phyloP scores from a whole-genome alignment of 2,888 invertebrate species.

The Cacoxenus indagator region DNA sequence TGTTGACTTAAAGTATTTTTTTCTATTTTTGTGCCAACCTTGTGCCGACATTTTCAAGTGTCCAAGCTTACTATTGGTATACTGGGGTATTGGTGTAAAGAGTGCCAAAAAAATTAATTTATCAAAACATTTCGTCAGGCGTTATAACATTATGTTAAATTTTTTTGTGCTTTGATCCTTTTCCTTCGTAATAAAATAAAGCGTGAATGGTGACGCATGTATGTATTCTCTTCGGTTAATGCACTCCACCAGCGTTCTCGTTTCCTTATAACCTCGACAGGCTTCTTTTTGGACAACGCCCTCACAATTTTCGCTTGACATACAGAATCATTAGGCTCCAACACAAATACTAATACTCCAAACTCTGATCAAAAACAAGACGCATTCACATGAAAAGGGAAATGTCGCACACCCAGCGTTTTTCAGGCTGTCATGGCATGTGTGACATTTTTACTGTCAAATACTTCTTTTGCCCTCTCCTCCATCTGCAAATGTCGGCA shows the following conservation, averaged over 20 bases:
- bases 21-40: no score
- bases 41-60: no score
- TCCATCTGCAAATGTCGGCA: not conserved
- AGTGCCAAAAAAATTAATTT: conserved; percentile 47
- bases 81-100: no score
- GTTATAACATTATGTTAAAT: conserved; percentile 25
- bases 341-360: conserved; percentile 48
- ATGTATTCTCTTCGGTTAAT: conserved; percentile 35
- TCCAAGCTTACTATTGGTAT: no score
- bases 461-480: conserved; percentile 42
- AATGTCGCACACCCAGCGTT: not conserved
- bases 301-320: not conserved
- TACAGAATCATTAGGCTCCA: conserved; percentile 52
- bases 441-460: conserved; percentile 60
- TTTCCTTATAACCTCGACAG: not conserved
- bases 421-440: conserved; percentile 48
- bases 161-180: conserved; percentile 41
- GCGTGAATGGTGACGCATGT: conserved; percentile 53
- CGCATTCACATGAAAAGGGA: no score
- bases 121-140: conserved; percentile 37
- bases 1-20: conserved; percentile 34
- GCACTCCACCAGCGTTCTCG: not conserved
- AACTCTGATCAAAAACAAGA: not conserved
- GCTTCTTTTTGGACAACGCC: not conserved
- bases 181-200: conserved; percentile 62